Base-by-base conservation (phyloP, 2,797 vertebrate genomes). In the Neoniphon sammara region DNA sequence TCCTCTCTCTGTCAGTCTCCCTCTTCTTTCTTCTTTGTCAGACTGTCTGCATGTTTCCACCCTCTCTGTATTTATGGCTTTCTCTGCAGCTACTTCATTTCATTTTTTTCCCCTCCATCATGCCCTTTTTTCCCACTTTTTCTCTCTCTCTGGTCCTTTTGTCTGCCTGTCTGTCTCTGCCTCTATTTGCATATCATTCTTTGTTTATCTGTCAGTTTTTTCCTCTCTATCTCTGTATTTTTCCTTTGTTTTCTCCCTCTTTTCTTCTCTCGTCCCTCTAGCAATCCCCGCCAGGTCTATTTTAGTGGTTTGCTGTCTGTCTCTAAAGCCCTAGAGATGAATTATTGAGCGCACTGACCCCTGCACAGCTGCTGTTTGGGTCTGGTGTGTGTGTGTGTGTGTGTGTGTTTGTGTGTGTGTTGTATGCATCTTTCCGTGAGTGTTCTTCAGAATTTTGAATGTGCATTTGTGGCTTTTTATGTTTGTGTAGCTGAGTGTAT, bases 291-390 rank as follows among this genome's bases (percentile, higher is more conserved):
- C 11, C 69, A 55, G 69, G 21, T 84, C 74, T 79, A 58, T 80
- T 80, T 80, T 70, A 70, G 71, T 34, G 34, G 61, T 78, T 84
- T 59, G 53, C 73, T 70, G 64, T 80, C 54, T 64, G 59, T 55
- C 77, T 78, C 70, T 49, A 4, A 54, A 78, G 64, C 27, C 60
- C 67, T 25, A 50, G 14, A 63, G 56, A 75, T 91, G 65, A 90
- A 87, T 86, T 85, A 90, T 87, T 87, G 80, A 90, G 11, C 66
- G 80, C 36, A 57, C 62, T 85, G 86, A 89, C 89, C 83, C 49
- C 50, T 81, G 62, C 66, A 69, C 64, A 71, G 72, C 54, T 67
- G 70, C 73, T 63, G 30, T 75, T 56, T 66, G 69, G 59, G 64
- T 78, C 70, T 63, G 61, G 70, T 60, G 21, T 74, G 55, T 34